Base-by-base conservation (phyloP, 2,888 invertebrate genomes). In the Sepioteuthis lessoniana region DNA sequence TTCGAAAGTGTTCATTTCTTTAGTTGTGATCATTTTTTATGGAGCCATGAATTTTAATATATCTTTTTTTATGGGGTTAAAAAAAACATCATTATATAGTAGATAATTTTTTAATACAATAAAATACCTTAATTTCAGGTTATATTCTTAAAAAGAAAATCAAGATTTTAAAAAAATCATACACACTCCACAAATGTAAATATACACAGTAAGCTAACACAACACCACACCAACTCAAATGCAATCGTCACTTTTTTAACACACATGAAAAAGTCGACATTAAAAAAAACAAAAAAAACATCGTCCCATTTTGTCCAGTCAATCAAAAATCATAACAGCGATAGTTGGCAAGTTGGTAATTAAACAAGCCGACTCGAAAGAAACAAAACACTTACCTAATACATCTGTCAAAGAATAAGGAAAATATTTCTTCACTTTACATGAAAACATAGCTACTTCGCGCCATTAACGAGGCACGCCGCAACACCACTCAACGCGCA, bases 381-480 rank as follows among this genome's bases (percentile, higher is more conserved):
- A 31, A 47, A 92, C n/a, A 13, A 4, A 46, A 92, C 16, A 92
- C 92, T 92, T 47, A 92, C 92, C 92, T 92, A 92, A 16, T 42
- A 21, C 92, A 92, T 92, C 92, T 92, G 92, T 92, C 92, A 92
- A 47, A 19, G 92, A 92, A 92, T 92, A 92, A 7, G 92, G 47
- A n/a, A 92, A 92, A 92, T 92, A 92, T 47, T 92, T 92, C n/a
- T 92, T 92, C 46, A 92, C 92, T 92, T 92, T 92, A 92, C 92
- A 92, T 92, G 92, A 92, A 92, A 92, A 92, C 92, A 92, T 92
- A 35, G n/a, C 92, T 92, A 31, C 46, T 92, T 92, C 92, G 46
- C 92, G 92, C 92, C 92, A 92, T 92, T 92, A 76, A 92, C 92
- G 35, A 92, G 92, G 92, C 92, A 92, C n/a, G 92, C 47, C 92